Conservation (phyloP, 2,888 invertebrate genomes). For the Acleris laterana region DNA sequence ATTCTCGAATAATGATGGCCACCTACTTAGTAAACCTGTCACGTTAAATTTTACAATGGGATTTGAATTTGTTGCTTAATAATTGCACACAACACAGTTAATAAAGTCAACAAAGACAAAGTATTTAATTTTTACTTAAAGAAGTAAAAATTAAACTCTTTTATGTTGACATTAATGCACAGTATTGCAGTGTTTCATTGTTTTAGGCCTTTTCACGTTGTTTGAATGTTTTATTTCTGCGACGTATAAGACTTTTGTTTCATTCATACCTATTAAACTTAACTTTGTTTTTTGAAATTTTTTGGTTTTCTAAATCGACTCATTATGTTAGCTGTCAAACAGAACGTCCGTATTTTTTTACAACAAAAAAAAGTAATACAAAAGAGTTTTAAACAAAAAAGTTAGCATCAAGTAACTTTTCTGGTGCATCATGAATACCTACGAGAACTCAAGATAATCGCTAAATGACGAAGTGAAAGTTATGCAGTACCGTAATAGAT, state of each 20-base stretch:
- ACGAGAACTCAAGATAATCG: constrained; percentile 6
- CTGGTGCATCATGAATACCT: not conserved
- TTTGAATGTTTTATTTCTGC: too few species aligned
- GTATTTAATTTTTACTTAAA: too few species aligned
- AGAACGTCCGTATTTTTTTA: too few species aligned
- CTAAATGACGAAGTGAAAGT: constrained; percentile 41
- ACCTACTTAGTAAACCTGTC: constrained; percentile 47
- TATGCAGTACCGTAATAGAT: constrained; percentile 35
- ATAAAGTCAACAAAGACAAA: not conserved
- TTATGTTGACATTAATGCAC: not conserved
- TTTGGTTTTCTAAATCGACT: too few species aligned
- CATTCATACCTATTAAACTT: too few species aligned
- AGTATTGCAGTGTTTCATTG: too few species aligned
- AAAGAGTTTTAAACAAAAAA: too few species aligned
- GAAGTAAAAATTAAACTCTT: not conserved
- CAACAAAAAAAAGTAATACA: too few species aligned
- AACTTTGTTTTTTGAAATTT: too few species aligned
- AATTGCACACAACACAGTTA: constrained; percentile 1
- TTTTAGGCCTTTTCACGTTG: too few species aligned
- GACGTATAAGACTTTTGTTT: too few species aligned
- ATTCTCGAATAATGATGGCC: constrained; percentile 60
- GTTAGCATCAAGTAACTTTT: not conserved
- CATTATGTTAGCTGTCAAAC: too few species aligned
- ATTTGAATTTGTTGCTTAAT: constrained; percentile 12
- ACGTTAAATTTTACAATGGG: constrained; percentile 24